phyloP scores from a whole-genome alignment of 2,888 invertebrate species.

The Tetanocera ferruginea region DNA sequence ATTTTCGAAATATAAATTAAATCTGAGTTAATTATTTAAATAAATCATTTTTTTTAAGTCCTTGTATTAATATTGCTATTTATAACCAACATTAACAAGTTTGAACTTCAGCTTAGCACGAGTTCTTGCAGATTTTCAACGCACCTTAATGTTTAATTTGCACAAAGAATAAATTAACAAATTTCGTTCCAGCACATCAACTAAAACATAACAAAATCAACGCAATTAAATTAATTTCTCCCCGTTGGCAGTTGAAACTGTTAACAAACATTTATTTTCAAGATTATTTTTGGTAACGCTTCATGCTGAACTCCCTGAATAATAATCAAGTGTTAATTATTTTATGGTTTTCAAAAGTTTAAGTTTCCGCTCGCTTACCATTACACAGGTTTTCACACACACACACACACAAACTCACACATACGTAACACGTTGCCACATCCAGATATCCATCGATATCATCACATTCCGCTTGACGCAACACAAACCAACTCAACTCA shows the following conservation, averaged over 20 bases:
- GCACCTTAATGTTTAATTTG: no score
- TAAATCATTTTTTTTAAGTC: no score
- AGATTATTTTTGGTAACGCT: constrained; percentile 9
- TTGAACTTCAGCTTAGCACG: no score
- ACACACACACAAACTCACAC: constrained; percentile 41
- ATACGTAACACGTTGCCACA: constrained; percentile 57
- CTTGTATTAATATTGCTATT: no score
- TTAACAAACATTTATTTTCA: constrained; percentile 21
- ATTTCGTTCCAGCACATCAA: background rate
- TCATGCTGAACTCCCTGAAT: constrained; percentile 61
- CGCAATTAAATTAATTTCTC: constrained; percentile 9
- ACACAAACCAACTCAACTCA: constrained; percentile 21
- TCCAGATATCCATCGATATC: constrained; percentile 63
- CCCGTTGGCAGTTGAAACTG: constrained; percentile 16
- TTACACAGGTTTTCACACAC: background rate
- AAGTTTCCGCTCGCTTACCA: constrained; percentile 49
- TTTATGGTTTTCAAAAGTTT: constrained; percentile 67
- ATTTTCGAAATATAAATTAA: no score
- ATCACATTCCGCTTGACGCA: constrained; percentile 40
- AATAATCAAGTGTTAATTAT: constrained; percentile 70
- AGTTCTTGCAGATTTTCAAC: no score
- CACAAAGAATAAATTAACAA: no score
- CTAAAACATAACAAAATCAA: background rate
- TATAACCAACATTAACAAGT: no score
- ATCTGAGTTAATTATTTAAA: no score